Conservation (phyloP, 1,140 invertebrate species). For the Carposina sasakii region DNA sequence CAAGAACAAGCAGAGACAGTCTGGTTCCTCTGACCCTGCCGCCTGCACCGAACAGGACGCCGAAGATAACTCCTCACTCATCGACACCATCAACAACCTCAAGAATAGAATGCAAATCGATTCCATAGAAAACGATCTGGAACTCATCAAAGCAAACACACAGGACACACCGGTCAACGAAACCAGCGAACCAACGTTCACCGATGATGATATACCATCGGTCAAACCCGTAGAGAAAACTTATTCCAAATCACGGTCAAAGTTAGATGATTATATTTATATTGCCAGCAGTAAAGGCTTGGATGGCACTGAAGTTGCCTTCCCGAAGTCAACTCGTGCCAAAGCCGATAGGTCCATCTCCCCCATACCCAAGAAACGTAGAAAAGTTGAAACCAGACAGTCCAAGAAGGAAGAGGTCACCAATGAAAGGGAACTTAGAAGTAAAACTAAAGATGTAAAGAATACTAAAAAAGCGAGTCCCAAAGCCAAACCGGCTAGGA, state of each 20-base stretch:
- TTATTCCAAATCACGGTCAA: conserved; percentile 56
- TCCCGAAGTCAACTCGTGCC: conserved; percentile 44
- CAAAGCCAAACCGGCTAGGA: not conserved
- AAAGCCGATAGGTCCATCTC: conserved; percentile 39
- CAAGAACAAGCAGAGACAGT: conserved; percentile 52
- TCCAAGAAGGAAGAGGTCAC: conserved; percentile 25
- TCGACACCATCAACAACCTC: conserved; percentile 52
- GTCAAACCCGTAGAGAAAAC: conserved; percentile 64
- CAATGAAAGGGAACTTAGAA: conserved; percentile 24
- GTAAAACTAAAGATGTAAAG: conserved; percentile 20
- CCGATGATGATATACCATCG: conserved; percentile 45
- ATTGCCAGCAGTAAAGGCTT: conserved; percentile 57
- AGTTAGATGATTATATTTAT: conserved; percentile 60
- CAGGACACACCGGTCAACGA: conserved; percentile 47
- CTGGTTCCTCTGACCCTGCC: conserved; percentile 35
- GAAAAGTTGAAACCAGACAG: conserved; percentile 38
- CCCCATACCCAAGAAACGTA: conserved; percentile 50
- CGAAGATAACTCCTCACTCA: conserved; percentile 30
- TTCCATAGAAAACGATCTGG: conserved; percentile 59
- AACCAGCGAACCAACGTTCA: conserved; percentile 31
- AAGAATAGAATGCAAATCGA: conserved; percentile 54
- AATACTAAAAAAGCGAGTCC: not conserved
- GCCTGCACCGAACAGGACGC: conserved; percentile 27
- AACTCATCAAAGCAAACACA: conserved; percentile 57
- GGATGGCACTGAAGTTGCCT: conserved; percentile 54